phyloP scores from a whole-genome alignment of 2,888 invertebrate genomes.

The Caenorhabditis panamensis region DNA sequence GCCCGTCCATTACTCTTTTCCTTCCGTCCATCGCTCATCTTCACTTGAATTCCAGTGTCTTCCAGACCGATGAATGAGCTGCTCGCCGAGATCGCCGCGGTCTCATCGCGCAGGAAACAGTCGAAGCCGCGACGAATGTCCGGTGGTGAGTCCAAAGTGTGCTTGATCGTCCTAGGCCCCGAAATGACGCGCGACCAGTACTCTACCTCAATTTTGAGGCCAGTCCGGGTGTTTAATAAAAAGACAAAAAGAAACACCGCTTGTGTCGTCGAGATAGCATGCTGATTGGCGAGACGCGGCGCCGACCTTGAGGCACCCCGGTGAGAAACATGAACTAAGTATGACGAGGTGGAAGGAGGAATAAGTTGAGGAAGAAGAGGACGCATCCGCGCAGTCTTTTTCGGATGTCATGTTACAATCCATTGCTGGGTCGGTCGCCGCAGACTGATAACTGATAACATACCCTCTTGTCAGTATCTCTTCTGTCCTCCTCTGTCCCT shows the following conservation, averaged over 20 bases:
- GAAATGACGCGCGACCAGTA: too few species aligned
- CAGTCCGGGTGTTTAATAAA: slow-evolving; percentile 49
- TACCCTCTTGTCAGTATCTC: background rate
- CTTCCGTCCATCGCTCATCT: slow-evolving; percentile 13
- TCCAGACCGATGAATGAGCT: slow-evolving; percentile 54
- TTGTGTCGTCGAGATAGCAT: slow-evolving; percentile 24
- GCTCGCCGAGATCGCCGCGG: slow-evolving; percentile 63
- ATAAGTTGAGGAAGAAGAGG: slow-evolving; percentile 20
- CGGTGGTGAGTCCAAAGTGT: slow-evolving; percentile 52
- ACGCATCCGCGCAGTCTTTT: background rate
- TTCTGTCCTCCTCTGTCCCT: background rate
- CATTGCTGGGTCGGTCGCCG: background rate
- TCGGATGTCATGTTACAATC: slow-evolving; percentile 16
- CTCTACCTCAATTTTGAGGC: slow-evolving; percentile 24
- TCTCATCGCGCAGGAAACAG: slow-evolving; percentile 61
- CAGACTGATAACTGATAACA: slow-evolving; percentile 6
- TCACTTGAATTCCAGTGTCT: slow-evolving; percentile 5
- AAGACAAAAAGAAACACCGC: slow-evolving; percentile 37
- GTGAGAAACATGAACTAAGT: slow-evolving; percentile 37
- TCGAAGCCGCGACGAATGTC: slow-evolving; percentile 60
- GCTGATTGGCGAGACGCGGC: slow-evolving; percentile 51
- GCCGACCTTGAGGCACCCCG: slow-evolving; percentile 16
- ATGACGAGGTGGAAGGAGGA: slow-evolving; percentile 24
- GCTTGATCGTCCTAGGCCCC: too few species aligned
- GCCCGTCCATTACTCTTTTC: slow-evolving; percentile 13